Evolutionary conservation across 2,888 invertebrate species (phyloP).

Genomic region (Morpho achilles): DNA sequence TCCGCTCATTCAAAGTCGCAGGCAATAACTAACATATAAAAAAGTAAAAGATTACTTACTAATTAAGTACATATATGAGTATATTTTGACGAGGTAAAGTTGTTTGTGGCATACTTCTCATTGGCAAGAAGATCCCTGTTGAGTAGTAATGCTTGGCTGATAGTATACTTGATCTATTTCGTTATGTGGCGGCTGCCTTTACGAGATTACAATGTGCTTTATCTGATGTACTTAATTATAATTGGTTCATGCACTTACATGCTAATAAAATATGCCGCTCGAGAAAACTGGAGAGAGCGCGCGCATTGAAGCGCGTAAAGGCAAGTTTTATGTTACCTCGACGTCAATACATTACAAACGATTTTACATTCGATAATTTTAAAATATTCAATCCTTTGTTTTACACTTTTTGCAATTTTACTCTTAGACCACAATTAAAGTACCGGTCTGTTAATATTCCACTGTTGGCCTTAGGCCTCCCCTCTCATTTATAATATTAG

Average conservation of each 20-base stretch:
- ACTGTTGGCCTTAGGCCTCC: too few relatives aligned
- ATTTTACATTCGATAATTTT: too few relatives aligned
- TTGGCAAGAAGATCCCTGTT: not conserved
- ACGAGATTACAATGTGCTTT: conserved; percentile 43
- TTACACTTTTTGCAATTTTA: too few relatives aligned
- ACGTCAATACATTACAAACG: conserved; percentile 37
- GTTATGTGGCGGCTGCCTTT: conserved; percentile 29
- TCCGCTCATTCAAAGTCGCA: too few relatives aligned
- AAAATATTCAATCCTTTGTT: too few relatives aligned
- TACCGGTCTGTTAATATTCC: too few relatives aligned
- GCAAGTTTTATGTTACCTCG: conserved; percentile 34
- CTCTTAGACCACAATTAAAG: too few relatives aligned
- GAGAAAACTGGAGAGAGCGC: conserved; percentile 69
- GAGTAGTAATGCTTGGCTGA: not conserved
- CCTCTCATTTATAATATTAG: too few relatives aligned
- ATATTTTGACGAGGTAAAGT: too few relatives aligned
- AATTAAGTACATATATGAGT: too few relatives aligned
- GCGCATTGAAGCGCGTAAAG: conserved; percentile 50
- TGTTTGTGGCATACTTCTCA: not conserved
- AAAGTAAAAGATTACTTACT: too few relatives aligned
- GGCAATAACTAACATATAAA: too few relatives aligned
- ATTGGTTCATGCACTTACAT: conserved; percentile 55
- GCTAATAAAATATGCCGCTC: conserved; percentile 63
- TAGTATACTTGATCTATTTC: conserved; percentile 27
- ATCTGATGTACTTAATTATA: conserved; percentile 61